Evolutionary conservation across 2,113 vertebrate genomes (phyloP), one percentile per base, ranked within the genome.

Genomic region (Atractosteus spatula): DNA sequence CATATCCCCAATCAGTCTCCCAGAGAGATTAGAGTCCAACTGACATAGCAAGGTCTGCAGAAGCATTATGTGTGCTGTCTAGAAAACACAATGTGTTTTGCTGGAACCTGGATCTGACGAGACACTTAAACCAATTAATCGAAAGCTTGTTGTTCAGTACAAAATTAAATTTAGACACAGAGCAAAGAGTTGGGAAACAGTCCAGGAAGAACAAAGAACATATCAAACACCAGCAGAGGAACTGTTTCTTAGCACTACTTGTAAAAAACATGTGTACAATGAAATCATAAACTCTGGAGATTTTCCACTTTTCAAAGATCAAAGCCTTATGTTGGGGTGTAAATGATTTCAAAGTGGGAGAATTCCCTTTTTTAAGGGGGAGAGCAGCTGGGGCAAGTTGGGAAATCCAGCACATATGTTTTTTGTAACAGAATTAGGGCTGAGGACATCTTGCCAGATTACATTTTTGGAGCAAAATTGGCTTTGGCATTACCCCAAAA

Each of bases 281-380:
- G 74, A 70, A 73, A 62, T 73, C 73, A 72, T 61, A 69, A 63
- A 69, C 55, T 65, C 4, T 65, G 55, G 54, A 71, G n/a, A 55
- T 69, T 75, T 72, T 75, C 73, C 73, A 72, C 14, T 66, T 70
- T 72, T 45, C 16, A n/a, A 63, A 72, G 62, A 81, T 76, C 71
- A 65, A 76, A 79, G 67, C 59, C 29, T 76, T 66, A 78, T 66
- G 66, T 69, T 56, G 76, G 44, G 70, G 64, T 71, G 55, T 72
- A 69, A 74, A 76, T 79, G 69, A 81, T 75, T 78, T 78, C 62
- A 57, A 43, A 81, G 79, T 65, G 29, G 68, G 71, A 66, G 70
- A 69, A 81, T 74, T 79, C 72, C 69, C 71, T 72, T 47, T 73
- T 41, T 12, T 69, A 87, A 87, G 78, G 64, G 68, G 77, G 76